phyloP scores from a whole-genome alignment of 1,140 invertebrate genomes.

The Ruditapes philippinarum region DNA sequence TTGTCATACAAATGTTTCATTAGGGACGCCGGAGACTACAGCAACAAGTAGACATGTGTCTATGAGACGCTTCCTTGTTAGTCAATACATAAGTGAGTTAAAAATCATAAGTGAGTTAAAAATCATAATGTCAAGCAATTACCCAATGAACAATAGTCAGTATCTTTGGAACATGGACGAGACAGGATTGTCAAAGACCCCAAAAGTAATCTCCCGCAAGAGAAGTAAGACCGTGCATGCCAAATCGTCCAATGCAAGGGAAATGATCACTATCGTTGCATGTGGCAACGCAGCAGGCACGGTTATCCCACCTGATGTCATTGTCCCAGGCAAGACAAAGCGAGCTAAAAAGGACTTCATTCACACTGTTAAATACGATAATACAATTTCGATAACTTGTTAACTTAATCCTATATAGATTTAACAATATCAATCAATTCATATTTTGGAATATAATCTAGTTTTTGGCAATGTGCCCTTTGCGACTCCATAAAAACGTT shows the following conservation, averaged over 20 bases:
- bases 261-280: neutral
- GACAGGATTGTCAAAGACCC: slow-evolving; percentile 3
- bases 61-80: neutral
- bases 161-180: slow-evolving; percentile 65
- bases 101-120: neutral
- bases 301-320: neutral
- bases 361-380: too few relatives aligned
- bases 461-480: too few relatives aligned
- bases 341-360: neutral
- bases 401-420: too few relatives aligned
- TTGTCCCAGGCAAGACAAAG: slow-evolving; percentile 12
- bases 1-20: neutral
- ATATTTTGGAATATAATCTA: too few relatives aligned
- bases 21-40: neutral
- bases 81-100: too few relatives aligned
- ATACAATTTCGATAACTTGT: too few relatives aligned
- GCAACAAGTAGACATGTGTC: neutral
- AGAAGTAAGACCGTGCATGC: slow-evolving; percentile 36
- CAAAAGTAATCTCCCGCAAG: neutral
- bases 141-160: neutral
- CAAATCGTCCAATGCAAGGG: neutral
- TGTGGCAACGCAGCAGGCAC: slow-evolving; percentile 1
- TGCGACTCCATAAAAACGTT: too few relatives aligned
- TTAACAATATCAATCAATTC: too few relatives aligned
- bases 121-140: neutral